Evolutionary conservation across 2,797 vertebrate genomes (phyloP).

Genomic region (Artibeus jamaicensis): DNA sequence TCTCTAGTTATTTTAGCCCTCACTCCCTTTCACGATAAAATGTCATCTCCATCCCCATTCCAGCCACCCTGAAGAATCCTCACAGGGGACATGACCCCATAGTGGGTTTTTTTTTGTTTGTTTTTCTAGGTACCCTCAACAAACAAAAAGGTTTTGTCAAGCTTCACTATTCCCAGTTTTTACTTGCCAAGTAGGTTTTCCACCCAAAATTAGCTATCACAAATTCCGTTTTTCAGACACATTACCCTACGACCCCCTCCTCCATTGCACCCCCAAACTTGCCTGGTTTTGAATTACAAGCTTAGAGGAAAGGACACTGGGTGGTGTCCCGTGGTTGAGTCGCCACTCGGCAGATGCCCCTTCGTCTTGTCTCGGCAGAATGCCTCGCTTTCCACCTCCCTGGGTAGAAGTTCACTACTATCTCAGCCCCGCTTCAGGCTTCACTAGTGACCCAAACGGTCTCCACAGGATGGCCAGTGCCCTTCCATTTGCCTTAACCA

Average conservation of each 20-base stretch:
- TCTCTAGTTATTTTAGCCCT: background rate
- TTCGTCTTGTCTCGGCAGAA: background rate
- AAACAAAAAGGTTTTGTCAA: background rate
- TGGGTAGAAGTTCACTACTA: background rate
- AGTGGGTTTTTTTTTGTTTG: background rate
- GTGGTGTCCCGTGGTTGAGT: background rate
- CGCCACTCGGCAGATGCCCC: background rate
- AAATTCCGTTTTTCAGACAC: background rate
- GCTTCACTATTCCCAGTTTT: background rate
- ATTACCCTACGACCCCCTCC: fast-evolving
- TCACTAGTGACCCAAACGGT: background rate
- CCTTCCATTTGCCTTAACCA: background rate
- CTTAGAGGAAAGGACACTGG: background rate
- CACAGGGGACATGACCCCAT: background rate
- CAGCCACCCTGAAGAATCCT: background rate
- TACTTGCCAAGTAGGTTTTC: background rate
- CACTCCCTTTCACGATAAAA: background rate
- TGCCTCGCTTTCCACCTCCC: background rate
- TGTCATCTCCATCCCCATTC: background rate
- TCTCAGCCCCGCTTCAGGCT: background rate
- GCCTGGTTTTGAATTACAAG: conserved; percentile 20
- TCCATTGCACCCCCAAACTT: background rate
- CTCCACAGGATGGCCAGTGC: background rate
- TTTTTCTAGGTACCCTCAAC: background rate
- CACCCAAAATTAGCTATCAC: conserved; percentile 35